Evolutionary conservation across 2,888 invertebrate genomes (phyloP).

Genomic region (Dorcus hopei): DNA sequence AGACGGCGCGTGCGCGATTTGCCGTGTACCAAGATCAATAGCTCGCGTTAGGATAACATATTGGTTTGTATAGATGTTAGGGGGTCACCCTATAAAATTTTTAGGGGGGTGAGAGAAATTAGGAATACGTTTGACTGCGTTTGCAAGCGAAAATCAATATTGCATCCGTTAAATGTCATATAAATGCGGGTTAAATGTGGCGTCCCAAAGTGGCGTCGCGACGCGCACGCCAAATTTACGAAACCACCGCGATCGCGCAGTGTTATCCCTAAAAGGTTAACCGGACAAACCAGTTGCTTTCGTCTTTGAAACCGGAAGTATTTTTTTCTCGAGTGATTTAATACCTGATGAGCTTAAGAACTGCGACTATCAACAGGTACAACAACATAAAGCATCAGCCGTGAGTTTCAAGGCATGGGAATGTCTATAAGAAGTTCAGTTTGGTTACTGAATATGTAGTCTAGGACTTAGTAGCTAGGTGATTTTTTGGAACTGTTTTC

Average conservation of each 20-base stretch:
- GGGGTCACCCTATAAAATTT: slow-evolving; percentile 21
- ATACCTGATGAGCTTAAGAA: slow-evolving; percentile 15
- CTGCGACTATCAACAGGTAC: slow-evolving; percentile 33
- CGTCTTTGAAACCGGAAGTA: not conserved
- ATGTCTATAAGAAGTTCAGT: slow-evolving; percentile 23
- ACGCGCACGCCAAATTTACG: slow-evolving; percentile 20
- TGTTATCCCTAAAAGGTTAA: slow-evolving; percentile 1
- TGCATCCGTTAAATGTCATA: slow-evolving; percentile 24
- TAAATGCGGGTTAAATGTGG: too few relatives aligned
- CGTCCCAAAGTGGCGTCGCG: slow-evolving; percentile 1
- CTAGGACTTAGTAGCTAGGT: slow-evolving; percentile 23
- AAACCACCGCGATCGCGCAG: slow-evolving; percentile 13
- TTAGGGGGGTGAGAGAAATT: slow-evolving; percentile 21
- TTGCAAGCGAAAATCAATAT: slow-evolving; percentile 38
- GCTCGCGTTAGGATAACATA: slow-evolving; percentile 8
- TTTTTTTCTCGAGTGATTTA: slow-evolving; percentile 16
- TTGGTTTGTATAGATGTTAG: slow-evolving; percentile 12
- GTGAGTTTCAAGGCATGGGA: slow-evolving; percentile 29
- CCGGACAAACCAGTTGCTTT: slow-evolving; percentile 7
- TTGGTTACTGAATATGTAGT: slow-evolving; percentile 20
- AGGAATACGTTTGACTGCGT: slow-evolving; percentile 24
- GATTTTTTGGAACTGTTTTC: slow-evolving; percentile 14
- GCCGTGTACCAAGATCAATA: slow-evolving; percentile 8
- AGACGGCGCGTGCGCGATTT: slow-evolving; percentile 7
- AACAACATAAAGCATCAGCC: slow-evolving; percentile 19